Evolutionary conservation across 2,888 invertebrate genomes (phyloP).

Genomic region (Mimachlamys varia): DNA sequence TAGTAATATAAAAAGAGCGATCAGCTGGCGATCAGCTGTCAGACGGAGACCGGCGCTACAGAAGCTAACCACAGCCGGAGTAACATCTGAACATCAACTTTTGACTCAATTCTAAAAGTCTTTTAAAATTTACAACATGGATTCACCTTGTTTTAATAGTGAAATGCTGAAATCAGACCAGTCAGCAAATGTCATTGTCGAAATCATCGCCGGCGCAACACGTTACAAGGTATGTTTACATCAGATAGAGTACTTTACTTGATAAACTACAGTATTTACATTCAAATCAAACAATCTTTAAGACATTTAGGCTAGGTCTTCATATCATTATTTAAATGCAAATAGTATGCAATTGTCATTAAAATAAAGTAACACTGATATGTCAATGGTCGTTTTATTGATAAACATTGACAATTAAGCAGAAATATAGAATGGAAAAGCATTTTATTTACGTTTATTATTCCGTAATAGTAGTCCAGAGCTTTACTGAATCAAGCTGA

Average conservation of each 20-base stretch:
- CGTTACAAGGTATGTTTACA: constrained; percentile 50
- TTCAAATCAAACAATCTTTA: no score
- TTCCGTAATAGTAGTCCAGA: no score
- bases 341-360: no score
- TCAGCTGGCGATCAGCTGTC: constrained; percentile 52
- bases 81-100: neutral
- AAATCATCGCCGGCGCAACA: constrained; percentile 50
- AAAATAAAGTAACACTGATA: no score
- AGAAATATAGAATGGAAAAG: no score
- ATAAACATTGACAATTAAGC: no score
- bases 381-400: no score
- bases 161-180: constrained; percentile 48
- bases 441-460: no score
- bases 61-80: neutral
- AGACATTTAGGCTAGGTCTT: no score
- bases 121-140: constrained; percentile 39
- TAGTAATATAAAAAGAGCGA: constrained; percentile 51
- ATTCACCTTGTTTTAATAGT: constrained; percentile 32
- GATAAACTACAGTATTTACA: no score
- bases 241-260: neutral
- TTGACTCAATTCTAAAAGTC: neutral
- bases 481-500: no score
- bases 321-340: no score
- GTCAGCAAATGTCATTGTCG: constrained; percentile 50
- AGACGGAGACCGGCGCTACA: constrained; percentile 37